Base-by-base conservation (phyloP, 2,888 invertebrate genomes). In the Metopia argyrocephala region DNA sequence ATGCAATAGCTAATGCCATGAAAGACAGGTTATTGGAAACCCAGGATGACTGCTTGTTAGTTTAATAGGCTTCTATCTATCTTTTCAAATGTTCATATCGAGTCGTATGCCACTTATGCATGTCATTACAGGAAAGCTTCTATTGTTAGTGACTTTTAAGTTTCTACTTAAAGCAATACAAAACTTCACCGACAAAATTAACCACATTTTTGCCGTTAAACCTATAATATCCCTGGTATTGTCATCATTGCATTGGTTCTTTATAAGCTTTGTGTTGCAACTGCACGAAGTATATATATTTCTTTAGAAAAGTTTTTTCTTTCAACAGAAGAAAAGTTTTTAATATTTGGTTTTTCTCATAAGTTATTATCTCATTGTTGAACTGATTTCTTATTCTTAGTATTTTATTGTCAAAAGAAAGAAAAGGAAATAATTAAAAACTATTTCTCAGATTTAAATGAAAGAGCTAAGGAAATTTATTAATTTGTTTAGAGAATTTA, bases 1-100 rank as follows among this genome's bases (percentile, higher is more conserved):
- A 73, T 54, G 64, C 68, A 76, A 59, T 73, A 64, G 57, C 46
- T 46, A n/a, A 6, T 64, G 18, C 56, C 45, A n/a, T 21, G 18
- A 1, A 59, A 57, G 57, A 7, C 31, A 62, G 31, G 18, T 15
- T 45, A 15, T 18, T 45, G 48, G 45, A 2, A n/a, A n/a, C n/a
- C n/a, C 68, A 52, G 57, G 31, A 4, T 64, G 15, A 57, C 45
- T 20, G 3, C 3, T 57, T 57, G 45, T 9, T 38, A 50, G 25
- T 12, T 27, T 56, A 21, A 7, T 12, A 45, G 48, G 46, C 73
- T 56, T 68, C 38, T 12, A 54, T 70, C 38, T 68, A 56, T 62
- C 62, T 46, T 38, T 20, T 61, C 12, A 23, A 7, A 18, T 12
- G 21, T 38, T 15, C 59, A 71, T 31, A 31, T 21, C 20, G 64